phyloP scores from a whole-genome alignment of 2,797 vertebrate species.

The Meriones psammophilus region DNA sequence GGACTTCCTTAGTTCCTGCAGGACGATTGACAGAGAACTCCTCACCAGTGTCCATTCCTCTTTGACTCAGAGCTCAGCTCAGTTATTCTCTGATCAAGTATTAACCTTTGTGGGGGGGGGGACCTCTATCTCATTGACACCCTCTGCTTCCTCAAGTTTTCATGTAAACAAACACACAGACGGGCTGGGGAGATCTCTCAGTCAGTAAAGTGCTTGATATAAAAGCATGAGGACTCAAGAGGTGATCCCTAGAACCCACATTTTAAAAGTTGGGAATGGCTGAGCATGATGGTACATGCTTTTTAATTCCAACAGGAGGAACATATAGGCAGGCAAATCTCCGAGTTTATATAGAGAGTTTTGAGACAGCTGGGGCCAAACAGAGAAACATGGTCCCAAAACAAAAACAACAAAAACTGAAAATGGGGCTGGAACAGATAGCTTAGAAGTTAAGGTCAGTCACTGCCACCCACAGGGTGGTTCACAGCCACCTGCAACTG shows the following conservation, averaged over 20 bases:
- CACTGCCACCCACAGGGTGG: neutral
- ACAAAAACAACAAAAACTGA: neutral
- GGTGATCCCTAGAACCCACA: neutral
- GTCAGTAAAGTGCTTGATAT: neutral
- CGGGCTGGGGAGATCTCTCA: neutral
- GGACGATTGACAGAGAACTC: neutral
- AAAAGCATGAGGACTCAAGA: neutral
- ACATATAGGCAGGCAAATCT: neutral
- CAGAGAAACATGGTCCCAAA: neutral
- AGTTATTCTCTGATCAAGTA: no score
- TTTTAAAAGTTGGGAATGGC: neutral
- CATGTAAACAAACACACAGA: no score
- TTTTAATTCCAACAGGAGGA: neutral
- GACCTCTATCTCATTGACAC: neutral
- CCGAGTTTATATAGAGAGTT: neutral
- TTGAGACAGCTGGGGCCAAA: neutral
- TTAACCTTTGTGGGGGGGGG: neutral
- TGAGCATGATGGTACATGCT: neutral
- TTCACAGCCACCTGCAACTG: neutral
- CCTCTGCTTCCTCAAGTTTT: neutral
- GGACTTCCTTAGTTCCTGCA: neutral
- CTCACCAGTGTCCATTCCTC: neutral
- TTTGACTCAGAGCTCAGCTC: neutral
- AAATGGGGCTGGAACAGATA: neutral
- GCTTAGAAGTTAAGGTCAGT: neutral